Conservation (phyloP, 2,888 invertebrate genomes). For the Pyralis farinalis region DNA sequence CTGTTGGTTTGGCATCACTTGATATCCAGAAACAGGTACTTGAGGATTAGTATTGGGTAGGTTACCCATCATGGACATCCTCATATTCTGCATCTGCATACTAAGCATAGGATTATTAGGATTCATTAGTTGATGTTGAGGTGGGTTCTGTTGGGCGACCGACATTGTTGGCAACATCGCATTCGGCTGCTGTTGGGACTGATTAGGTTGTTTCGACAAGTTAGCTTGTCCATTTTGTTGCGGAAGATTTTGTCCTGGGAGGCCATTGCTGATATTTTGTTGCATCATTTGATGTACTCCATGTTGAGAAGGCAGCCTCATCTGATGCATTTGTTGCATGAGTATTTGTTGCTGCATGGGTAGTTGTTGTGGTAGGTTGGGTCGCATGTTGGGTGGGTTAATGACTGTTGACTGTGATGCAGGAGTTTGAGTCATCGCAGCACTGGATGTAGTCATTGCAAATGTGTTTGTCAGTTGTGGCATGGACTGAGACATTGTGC, state of each 20-base stretch:
- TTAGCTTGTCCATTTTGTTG: slow-evolving; percentile 47
- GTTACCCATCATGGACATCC: slow-evolving; percentile 58
- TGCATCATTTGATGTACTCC: slow-evolving; percentile 55
- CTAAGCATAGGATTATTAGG: slow-evolving; percentile 53
- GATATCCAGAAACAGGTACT: slow-evolving; percentile 49
- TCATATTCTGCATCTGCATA: slow-evolving; percentile 67
- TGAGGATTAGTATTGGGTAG: slow-evolving; percentile 47
- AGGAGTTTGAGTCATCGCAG: slow-evolving; percentile 44
- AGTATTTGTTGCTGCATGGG: slow-evolving; percentile 59
- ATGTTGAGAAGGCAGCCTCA: slow-evolving; percentile 56
- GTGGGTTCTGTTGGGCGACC: slow-evolving; percentile 46
- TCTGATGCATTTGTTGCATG: slow-evolving; percentile 69
- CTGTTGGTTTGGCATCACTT: slow-evolving; percentile 48
- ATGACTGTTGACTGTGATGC: slow-evolving; percentile 43
- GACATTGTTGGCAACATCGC: slow-evolving; percentile 52
- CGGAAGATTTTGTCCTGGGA: slow-evolving; percentile 35
- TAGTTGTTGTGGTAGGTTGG: slow-evolving; percentile 46
- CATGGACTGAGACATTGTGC: slow-evolving; percentile 53
- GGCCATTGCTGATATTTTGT: slow-evolving; percentile 44
- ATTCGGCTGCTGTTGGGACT: slow-evolving; percentile 42
- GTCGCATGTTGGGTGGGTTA: slow-evolving; percentile 52
- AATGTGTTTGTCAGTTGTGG: slow-evolving; percentile 55
- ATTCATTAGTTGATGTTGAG: slow-evolving; percentile 35
- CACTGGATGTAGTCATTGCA: slow-evolving; percentile 51
- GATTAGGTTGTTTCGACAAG: slow-evolving; percentile 52